Evolutionary conservation across 2,888 invertebrate genomes (phyloP).

Genomic region (Spodoptera exigua): DNA sequence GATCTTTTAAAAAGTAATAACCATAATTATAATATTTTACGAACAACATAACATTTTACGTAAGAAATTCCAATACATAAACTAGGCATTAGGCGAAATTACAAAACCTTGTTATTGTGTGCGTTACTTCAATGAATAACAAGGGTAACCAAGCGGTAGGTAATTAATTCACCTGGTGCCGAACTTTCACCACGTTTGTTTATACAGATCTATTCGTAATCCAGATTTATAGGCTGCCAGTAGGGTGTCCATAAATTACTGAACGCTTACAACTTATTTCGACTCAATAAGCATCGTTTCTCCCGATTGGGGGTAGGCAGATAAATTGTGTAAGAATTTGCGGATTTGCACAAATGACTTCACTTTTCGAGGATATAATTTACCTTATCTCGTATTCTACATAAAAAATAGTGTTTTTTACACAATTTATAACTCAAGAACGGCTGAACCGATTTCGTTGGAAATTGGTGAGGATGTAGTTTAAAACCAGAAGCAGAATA

Average conservation of each 20-base stretch:
- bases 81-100: background rate
- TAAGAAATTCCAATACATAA: too few relatives aligned
- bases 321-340: slow-evolving; percentile 34
- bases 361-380: slow-evolving; percentile 24
- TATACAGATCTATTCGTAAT: slow-evolving; percentile 34
- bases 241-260: slow-evolving; percentile 40
- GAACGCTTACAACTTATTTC: slow-evolving; percentile 46
- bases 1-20: too few relatives aligned
- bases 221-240: slow-evolving; percentile 40
- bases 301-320: slow-evolving; percentile 15
- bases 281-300: slow-evolving; percentile 40
- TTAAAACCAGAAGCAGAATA: too few relatives aligned
- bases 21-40: too few relatives aligned
- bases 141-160: slow-evolving; percentile 33
- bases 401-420: too few relatives aligned
- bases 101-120: slow-evolving; percentile 9
- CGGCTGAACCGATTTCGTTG: too few relatives aligned
- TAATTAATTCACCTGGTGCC: slow-evolving; percentile 46
- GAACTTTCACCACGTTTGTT: slow-evolving; percentile 49
- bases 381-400: too few relatives aligned
- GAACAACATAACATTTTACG: too few relatives aligned
- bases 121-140: slow-evolving; percentile 17
- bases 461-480: too few relatives aligned
- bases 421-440: too few relatives aligned
- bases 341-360: slow-evolving; percentile 42